Conservation (phyloP, 2,797 vertebrate genomes). For the Sandelia bainsii region DNA sequence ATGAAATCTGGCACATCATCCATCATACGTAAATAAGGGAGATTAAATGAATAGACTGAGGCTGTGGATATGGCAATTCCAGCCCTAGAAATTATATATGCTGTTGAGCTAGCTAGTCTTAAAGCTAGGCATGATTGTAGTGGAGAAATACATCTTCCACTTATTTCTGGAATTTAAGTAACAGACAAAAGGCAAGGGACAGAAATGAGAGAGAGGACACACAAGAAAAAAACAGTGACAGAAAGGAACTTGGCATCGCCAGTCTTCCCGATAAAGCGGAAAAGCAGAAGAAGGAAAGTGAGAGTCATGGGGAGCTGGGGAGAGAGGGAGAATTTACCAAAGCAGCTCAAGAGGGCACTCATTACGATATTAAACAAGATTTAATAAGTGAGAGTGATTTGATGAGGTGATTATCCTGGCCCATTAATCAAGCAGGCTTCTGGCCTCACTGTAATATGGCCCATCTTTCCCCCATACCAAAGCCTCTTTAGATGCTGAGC, state of each 20-base stretch:
- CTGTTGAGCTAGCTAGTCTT: slow-evolving; percentile 6
- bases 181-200: slow-evolving; percentile 20
- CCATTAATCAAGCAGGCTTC: slow-evolving; percentile 98
- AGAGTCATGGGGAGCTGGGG: slow-evolving; percentile 57
- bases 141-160: background rate
- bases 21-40: slow-evolving; percentile 72
- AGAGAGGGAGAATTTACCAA: slow-evolving; percentile 89
- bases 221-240: slow-evolving; percentile 40
- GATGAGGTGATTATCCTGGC: slow-evolving; percentile 96
- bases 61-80: slow-evolving; percentile 34
- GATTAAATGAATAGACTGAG: slow-evolving; percentile 67
- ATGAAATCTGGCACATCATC: slow-evolving; percentile 64
- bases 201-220: slow-evolving; percentile 36
- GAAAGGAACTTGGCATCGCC: slow-evolving; percentile 55
- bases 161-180: slow-evolving; percentile 26
- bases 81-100: slow-evolving; percentile 42
- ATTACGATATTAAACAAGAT: slow-evolving; percentile 99
- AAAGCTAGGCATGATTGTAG: slow-evolving; percentile 21
- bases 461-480: slow-evolving; percentile 90
- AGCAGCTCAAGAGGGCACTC: slow-evolving; percentile 97
- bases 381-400: slow-evolving; percentile 99
- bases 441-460: slow-evolving; percentile 93
- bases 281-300: slow-evolving; percentile 87
- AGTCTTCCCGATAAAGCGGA: slow-evolving; percentile 75
- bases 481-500: slow-evolving; percentile 96